Conservation (phyloP, 2,113 vertebrate species). For the Gopherus flavomarginatus region DNA sequence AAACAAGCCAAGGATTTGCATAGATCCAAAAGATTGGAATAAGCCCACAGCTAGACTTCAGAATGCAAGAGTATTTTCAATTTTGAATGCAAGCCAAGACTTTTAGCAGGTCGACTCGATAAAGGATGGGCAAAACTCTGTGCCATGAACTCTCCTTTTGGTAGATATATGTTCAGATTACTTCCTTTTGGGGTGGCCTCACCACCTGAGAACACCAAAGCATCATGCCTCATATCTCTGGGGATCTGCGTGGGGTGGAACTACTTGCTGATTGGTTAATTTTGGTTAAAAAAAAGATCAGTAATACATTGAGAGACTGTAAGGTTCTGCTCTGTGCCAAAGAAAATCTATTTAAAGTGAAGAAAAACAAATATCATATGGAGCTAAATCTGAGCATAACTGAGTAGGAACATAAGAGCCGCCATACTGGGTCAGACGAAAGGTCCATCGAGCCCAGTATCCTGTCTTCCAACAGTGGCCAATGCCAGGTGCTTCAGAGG, state of each 20-base stretch:
- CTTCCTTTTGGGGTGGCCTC: background rate
- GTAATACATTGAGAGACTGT: rapidly evolving
- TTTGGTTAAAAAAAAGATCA: background rate
- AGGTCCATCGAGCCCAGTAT: too few relatives aligned
- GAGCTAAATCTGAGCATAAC: background rate
- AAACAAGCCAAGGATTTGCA: background rate
- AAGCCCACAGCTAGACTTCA: background rate
- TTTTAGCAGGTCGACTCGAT: background rate
- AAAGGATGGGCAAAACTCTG: background rate
- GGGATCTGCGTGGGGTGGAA: background rate
- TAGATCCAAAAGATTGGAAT: background rate
- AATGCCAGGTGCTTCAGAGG: too few relatives aligned
- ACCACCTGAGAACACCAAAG: background rate
- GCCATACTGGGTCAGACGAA: too few relatives aligned
- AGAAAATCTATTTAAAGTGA: background rate
- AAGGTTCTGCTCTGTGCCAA: background rate
- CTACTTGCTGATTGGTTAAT: rapidly evolving
- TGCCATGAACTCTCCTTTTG: background rate
- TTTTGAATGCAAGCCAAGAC: background rate
- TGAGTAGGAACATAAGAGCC: too few relatives aligned
- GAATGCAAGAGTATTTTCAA: background rate
- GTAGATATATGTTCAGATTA: background rate
- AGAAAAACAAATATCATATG: background rate
- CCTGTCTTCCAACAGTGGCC: too few relatives aligned
- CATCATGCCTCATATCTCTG: rapidly evolving